Evolutionary conservation across 1,140 invertebrate genomes (phyloP), one percentile per base, ranked within the genome.

Genomic region (Tigriopus japonicus): DNA sequence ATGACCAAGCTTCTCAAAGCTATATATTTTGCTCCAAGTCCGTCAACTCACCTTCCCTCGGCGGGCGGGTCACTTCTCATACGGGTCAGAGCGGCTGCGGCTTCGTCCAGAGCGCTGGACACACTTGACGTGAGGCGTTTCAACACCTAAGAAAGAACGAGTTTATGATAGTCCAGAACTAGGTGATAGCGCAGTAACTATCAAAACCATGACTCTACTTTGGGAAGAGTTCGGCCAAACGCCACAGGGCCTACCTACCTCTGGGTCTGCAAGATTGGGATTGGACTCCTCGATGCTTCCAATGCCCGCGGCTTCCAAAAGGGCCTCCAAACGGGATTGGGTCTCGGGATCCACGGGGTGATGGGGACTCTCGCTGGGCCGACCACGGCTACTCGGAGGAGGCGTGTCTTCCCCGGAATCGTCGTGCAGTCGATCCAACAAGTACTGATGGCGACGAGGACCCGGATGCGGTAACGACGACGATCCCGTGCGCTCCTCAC

Each of bases 51-150:
- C 28, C 28, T 58, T n/a, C 59, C 42, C 49, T 67, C 66, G 68
- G 69, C 54, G 68, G 71, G 64, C 66, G 78, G 83, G 70, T 91
- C 88, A 69, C 81, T 85, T 67, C 89, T 81, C 90, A 94, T 95
- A 69, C 88, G 82, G 56, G 88, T 94, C 52, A 95, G 77, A 59
- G 90, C 89, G 64, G 90, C 88, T 55, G 90, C 91, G 52, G 91
- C 91, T 76, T 95, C 91, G 77, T 94, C 91, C 63, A 96, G 78
- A 54, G 91, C 87, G 76, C 52, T 21, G 15, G 52, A 54, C 2
- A 54, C 52, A 66, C 84, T 86, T 19, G 86, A 88, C 62, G 87
- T 88, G 66, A 90, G 75, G 64, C 85, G 80, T 66, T 84, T 75
- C 49, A 90, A 75, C 60, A 88, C 86, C 72, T 86, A 83, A 68